Conservation (phyloP, 2,888 invertebrate species). For the Orthosia incerta region DNA sequence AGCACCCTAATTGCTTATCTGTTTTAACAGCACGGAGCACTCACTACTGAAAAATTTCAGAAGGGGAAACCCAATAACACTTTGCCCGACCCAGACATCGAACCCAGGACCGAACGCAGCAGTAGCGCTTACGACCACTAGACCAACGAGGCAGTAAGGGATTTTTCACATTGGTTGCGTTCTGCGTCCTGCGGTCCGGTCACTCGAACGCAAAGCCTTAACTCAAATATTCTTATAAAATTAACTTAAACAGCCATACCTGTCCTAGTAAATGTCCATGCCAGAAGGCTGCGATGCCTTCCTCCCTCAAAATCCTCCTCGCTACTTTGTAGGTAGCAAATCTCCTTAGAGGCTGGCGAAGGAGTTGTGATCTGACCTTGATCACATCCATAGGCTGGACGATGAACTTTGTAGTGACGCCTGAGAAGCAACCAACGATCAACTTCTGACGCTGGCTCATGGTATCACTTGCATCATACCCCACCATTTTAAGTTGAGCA, state of each 20-base stretch:
- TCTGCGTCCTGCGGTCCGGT: too few species aligned
- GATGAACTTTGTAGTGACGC: slow-evolving; percentile 77
- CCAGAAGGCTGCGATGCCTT: slow-evolving; percentile 96
- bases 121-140: too few species aligned
- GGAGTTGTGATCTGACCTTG: slow-evolving; percentile 97
- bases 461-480: slow-evolving; percentile 77
- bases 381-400: slow-evolving; percentile 97
- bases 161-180: too few species aligned
- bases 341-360: slow-evolving; percentile 88
- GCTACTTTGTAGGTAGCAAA: slow-evolving; percentile 91
- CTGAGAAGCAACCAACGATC: slow-evolving; percentile 80
- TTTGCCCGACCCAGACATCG: too few species aligned
- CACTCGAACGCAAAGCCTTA: too few species aligned
- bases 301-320: slow-evolving; percentile 94
- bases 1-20: too few species aligned
- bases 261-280: slow-evolving; percentile 98
- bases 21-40: too few species aligned
- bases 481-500: slow-evolving; percentile 78
- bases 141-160: too few species aligned
- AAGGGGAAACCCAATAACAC: too few species aligned
- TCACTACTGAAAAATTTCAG: too few species aligned
- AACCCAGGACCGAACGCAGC: too few species aligned
- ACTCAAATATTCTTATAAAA: too few species aligned
- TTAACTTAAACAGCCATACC: slow-evolving; percentile 75
- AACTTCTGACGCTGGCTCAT: slow-evolving; percentile 79